phyloP scores from a whole-genome alignment of 2,113 vertebrate species.

The Scophthalmus maximus region DNA sequence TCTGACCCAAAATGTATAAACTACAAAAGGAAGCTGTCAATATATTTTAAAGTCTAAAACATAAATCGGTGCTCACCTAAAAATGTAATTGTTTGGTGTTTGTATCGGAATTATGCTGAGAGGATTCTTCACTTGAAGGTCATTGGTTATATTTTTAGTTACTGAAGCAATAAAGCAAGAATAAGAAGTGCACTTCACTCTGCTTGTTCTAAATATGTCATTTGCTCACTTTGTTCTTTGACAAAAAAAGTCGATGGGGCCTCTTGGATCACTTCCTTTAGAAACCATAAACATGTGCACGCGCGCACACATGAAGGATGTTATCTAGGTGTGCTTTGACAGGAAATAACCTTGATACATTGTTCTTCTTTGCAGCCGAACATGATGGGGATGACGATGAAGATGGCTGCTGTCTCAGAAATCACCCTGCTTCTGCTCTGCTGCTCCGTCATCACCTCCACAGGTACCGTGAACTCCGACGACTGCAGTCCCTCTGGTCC shows the following conservation, averaged over 20 bases:
- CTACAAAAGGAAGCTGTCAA: too few relatives aligned
- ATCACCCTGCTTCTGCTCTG: conserved; percentile 34
- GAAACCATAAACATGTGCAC: conserved; percentile 12
- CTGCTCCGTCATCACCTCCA: background rate
- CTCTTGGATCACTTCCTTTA: conserved; percentile 65
- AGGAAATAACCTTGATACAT: conserved; percentile 58
- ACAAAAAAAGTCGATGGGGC: conserved; percentile 22
- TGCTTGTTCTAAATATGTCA: too few relatives aligned
- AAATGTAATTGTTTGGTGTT: background rate
- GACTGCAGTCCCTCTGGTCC: background rate
- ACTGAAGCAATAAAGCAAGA: background rate
- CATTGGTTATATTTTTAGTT: too few relatives aligned
- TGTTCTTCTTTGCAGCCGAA: conserved; percentile 4
- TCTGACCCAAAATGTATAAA: too few relatives aligned
- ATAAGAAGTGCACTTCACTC: too few relatives aligned
- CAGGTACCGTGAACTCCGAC: conserved; percentile 35
- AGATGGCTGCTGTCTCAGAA: conserved; percentile 27
- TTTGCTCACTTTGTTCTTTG: conserved; percentile 23
- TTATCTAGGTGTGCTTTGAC: conserved; percentile 9
- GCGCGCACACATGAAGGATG: background rate
- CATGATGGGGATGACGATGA: conserved; percentile 11
- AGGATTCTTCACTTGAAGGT: too few relatives aligned
- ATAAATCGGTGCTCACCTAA: too few relatives aligned
- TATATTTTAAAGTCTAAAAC: too few relatives aligned
- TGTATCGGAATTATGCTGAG: too few relatives aligned